Evolutionary conservation across 2,888 invertebrate species (phyloP), one percentile per base, ranked within the genome.

Genomic region (Anodontia alba): DNA sequence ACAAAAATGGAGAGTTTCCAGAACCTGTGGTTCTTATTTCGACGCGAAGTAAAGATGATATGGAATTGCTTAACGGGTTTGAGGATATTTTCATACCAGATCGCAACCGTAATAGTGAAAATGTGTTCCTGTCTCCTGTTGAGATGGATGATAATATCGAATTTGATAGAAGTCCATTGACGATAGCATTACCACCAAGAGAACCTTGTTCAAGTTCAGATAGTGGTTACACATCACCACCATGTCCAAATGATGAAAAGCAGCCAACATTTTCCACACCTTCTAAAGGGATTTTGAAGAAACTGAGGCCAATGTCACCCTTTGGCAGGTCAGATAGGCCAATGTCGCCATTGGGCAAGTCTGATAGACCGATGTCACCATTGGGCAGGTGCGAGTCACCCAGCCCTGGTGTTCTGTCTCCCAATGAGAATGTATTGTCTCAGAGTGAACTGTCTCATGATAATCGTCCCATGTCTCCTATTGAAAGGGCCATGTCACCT

Each of bases 61-160:
- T 80, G 23, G 80, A 76, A 33, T 54, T 85, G 26, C 80, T 82
- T 43, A 73, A 79, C 68, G 85, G 85, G 23, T 85, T 73, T 57
- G 86, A 86, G 72, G 83, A 86, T 57, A 81, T 86, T 80, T 86
- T 83, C 73, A 66, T 86, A 36, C 83, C 81, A 12, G 78, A 81
- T 42, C 46, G 43, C 10, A 80, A 73, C 23, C 67, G 46, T 20
- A 68, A 69, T 42, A 76, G 76, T 1, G 80, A 82, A 42, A 82
- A 72, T 66, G 76, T 83, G 31, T 83, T 81, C 36, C 69, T 81
- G 62, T 83, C 83, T 42, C 74, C 80, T 2, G 75, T 78, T 42
- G 76, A 73, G 31, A 81, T 80, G 54, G 73, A 81, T 15, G 73
- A 71, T n/a, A 76, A 54, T 26, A 57, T 86, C 15, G 62, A 75